A percentile compares a stretch with the other conserved stretches of the same genome.
phyloP scores from a whole-genome alignment of 2,888 invertebrate genomes.

The Dasypolia templi region DNA sequence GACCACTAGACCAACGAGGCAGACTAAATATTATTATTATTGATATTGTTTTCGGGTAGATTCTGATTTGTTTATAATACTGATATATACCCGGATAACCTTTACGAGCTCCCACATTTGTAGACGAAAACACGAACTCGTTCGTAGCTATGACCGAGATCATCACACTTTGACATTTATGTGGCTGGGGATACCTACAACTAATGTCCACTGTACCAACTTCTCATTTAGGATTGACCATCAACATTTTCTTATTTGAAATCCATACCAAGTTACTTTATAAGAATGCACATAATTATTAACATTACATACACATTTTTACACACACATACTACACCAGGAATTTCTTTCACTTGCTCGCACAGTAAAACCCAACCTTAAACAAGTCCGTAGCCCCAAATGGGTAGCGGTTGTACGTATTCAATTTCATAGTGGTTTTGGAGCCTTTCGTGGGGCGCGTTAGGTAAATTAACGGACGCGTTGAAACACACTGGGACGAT shows the following conservation, averaged over 20 bases:
- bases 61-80: background rate
- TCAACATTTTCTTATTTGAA: background rate
- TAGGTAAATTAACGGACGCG: constrained; percentile 74
- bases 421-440: constrained; percentile 73
- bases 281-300: background rate
- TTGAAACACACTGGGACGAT: constrained; percentile 67
- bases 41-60: background rate
- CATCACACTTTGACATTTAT: background rate
- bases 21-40: background rate
- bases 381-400: constrained; percentile 65
- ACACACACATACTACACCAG: background rate
- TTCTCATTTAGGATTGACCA: background rate
- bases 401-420: constrained; percentile 76
- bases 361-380: constrained; percentile 65
- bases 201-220: background rate
- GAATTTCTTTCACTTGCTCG: constrained; percentile 12
- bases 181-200: background rate
- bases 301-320: background rate
- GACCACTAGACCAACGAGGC: too few relatives aligned
- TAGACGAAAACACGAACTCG: background rate
- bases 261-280: background rate
- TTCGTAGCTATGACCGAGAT: background rate
- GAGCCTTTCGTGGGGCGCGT: constrained; percentile 70
- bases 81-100: background rate
- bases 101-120: background rate